These are phyloP conservation scores for Phoeniculus purpureus DNA, from an alignment of 2,797 vertebrate species.

Conservation along the genomic window DNA sequence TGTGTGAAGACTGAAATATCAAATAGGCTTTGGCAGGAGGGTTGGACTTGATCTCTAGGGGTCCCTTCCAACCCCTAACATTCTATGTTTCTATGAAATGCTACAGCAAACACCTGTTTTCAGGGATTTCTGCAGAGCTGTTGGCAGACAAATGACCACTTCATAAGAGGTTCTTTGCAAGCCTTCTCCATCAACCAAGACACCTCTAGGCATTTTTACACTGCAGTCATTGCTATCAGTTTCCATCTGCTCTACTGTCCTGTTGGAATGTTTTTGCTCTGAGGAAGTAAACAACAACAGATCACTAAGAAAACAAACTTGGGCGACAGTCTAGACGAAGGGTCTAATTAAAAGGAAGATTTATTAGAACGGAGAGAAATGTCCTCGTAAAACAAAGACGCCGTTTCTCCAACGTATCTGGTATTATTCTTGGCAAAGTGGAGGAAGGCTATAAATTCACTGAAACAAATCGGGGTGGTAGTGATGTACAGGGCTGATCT, in stretches of 20 bases:
- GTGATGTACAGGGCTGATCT: constrained; percentile 17
- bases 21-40: no score
- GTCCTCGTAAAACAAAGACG: constrained; percentile 30
- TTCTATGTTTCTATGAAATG: not conserved
- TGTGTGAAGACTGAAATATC: not conserved
- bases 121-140: not conserved
- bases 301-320: constrained; percentile 49
- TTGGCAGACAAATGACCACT: constrained; percentile 49
- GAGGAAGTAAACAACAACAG: constrained; percentile 63
- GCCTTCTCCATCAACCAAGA: constrained; percentile 17
- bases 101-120: not conserved
- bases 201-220: not conserved
- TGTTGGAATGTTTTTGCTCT: constrained; percentile 29
- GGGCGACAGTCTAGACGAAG: constrained; percentile 52
- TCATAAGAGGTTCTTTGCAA: not conserved
- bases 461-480: not conserved
- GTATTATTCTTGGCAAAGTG: constrained; percentile 57
- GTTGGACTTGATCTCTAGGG: no score
- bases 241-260: constrained; percentile 53
- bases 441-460: constrained; percentile 21
- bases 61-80: no score
- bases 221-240: constrained; percentile 18
- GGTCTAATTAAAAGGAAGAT: constrained; percentile 59
- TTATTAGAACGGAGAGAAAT: constrained; percentile 52
- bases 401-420: constrained; percentile 13